Conservation (phyloP, 37 sponge, comb jelly and placozoan genomes). For the Petrosia ficiformis region DNA sequence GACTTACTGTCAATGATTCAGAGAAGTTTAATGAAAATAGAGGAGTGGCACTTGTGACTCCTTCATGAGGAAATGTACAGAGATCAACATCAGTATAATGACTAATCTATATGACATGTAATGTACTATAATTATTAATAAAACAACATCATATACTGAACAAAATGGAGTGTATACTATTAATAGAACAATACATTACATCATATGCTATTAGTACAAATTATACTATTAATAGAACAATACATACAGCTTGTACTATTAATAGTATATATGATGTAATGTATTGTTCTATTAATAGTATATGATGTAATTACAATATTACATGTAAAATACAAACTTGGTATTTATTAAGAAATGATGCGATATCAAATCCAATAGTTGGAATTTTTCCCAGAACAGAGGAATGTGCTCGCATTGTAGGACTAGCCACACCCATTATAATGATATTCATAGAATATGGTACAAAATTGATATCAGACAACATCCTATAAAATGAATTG, state of each 20-base stretch:
- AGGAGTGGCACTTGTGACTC: constrained; percentile 10
- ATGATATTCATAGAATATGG: constrained; percentile 19
- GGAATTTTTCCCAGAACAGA: constrained; percentile 56
- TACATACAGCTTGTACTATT: no score
- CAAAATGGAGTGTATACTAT: no score
- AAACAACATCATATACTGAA: background rate
- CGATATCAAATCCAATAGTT: constrained; percentile 68
- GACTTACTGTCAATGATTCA: background rate
- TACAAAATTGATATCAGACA: constrained; percentile 21
- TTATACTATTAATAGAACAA: background rate
- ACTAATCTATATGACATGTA: constrained; percentile 29
- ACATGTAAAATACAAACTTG: constrained; percentile 25
- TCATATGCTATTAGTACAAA: background rate
- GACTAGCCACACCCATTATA: constrained; percentile 40
- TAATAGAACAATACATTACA: no score
- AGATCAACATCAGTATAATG: constrained; percentile 58
- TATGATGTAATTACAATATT: background rate
- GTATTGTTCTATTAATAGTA: background rate
- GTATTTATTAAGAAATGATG: constrained; percentile 62
- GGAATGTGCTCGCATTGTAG: constrained; percentile 41
- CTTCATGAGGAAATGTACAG: constrained; percentile 20
- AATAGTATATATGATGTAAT: no score
- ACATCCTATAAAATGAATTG: constrained; percentile 4
- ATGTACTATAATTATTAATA: background rate
- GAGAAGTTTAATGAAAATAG: background rate